Evolutionary conservation across 2,888 invertebrate genomes (phyloP).

Genomic region (Scaptomyza parva): DNA sequence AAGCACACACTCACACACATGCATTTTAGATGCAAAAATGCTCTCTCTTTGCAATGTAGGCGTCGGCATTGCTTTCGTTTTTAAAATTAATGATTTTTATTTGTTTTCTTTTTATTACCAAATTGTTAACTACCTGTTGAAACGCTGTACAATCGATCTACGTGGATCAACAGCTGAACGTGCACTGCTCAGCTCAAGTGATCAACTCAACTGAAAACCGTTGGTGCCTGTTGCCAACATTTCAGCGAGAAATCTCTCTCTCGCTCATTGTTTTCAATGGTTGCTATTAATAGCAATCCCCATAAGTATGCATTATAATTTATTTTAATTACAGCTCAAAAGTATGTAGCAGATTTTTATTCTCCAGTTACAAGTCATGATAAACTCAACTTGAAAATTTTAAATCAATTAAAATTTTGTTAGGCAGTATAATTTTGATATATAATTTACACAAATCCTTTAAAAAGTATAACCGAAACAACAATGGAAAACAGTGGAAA

Average conservation of each 20-base stretch:
- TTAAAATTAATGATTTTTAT: slow-evolving; percentile 15
- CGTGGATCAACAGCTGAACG: slow-evolving; percentile 28
- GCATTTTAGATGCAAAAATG: not conserved
- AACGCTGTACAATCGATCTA: slow-evolving; percentile 6
- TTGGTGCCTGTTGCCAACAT: slow-evolving; percentile 40
- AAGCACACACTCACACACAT: not conserved
- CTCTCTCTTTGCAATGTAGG: slow-evolving; percentile 8
- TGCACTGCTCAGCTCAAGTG: slow-evolving; percentile 35
- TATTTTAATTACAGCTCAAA: not conserved
- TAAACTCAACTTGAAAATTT: too few species aligned
- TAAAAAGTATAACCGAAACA: not conserved
- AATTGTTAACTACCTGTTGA: slow-evolving; percentile 44
- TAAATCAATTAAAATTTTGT: not conserved
- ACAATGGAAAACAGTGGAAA: not conserved
- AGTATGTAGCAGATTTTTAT: not conserved
- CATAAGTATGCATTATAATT: slow-evolving; percentile 11
- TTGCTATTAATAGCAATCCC: not conserved
- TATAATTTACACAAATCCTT: slow-evolving; percentile 9
- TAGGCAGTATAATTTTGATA: not conserved
- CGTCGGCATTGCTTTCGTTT: slow-evolving; percentile 1
- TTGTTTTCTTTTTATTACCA: slow-evolving; percentile 12
- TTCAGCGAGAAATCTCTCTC: slow-evolving; percentile 13
- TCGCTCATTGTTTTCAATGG: not conserved
- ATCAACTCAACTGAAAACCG: slow-evolving; percentile 26
- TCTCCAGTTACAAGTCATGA: not conserved